Evolutionary conservation across 1,140 invertebrate genomes (phyloP).

Genomic region (Oncopeltus fasciatus): DNA sequence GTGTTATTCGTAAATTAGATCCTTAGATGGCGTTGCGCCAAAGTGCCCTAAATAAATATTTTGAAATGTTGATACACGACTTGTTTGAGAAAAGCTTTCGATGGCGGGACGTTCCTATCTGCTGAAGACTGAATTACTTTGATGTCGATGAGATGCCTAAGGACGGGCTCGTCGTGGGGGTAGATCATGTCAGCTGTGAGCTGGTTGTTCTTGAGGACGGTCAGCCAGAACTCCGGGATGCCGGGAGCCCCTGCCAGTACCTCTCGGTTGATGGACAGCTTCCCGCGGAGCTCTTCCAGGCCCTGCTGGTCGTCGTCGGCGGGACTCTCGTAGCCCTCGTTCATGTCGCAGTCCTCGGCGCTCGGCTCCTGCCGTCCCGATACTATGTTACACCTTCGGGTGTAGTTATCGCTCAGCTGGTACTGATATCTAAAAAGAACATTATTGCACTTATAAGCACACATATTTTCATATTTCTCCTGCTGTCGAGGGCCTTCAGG

Average conservation of each 20-base stretch:
- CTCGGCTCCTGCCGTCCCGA: conserved; percentile 69
- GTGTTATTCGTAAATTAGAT: too few species aligned
- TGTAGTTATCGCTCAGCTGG: background rate
- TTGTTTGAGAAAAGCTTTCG: too few species aligned
- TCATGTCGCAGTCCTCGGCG: conserved; percentile 72
- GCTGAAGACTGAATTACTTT: conserved; percentile 56
- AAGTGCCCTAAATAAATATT: too few species aligned
- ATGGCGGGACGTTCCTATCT: too few species aligned
- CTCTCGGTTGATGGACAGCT: background rate
- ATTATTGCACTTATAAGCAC: too few species aligned
- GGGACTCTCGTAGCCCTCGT: conserved; percentile 49
- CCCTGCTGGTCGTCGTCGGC: background rate
- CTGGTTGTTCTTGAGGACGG: conserved; percentile 89
- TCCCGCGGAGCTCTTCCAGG: background rate
- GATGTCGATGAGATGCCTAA: conserved; percentile 84
- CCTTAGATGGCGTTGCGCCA: too few species aligned
- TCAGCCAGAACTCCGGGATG: conserved; percentile 94
- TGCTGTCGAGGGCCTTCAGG: too few species aligned
- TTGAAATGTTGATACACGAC: too few species aligned
- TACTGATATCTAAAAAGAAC: too few species aligned
- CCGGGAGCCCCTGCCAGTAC: conserved; percentile 42
- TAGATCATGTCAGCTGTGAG: conserved; percentile 83
- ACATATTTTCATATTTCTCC: too few species aligned
- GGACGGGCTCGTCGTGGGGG: conserved; percentile 86
- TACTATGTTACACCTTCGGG: conserved; percentile 11